These are phyloP conservation scores for Timandra comae DNA, from an alignment of 2,888 invertebrate genomes.

Conservation along the genomic window DNA sequence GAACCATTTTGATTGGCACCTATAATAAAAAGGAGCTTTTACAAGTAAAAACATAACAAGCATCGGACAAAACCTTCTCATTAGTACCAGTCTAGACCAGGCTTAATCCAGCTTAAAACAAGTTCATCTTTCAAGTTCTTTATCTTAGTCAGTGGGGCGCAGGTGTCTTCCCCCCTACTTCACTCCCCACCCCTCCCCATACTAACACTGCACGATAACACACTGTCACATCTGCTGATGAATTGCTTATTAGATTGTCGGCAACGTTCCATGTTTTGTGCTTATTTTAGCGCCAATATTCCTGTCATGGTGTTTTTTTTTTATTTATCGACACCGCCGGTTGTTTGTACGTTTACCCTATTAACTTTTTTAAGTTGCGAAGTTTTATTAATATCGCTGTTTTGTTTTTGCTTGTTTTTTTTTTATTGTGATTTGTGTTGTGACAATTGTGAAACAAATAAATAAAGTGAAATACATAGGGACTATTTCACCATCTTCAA, in stretches of 20 bases:
- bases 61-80: slow-evolving; percentile 38
- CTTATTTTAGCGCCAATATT: slow-evolving; percentile 50
- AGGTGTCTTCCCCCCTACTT: slow-evolving; percentile 42
- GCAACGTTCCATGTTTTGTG: slow-evolving; percentile 42
- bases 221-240: slow-evolving; percentile 67
- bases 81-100: slow-evolving; percentile 51
- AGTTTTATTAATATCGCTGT: no score
- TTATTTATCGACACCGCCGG: slow-evolving; percentile 30
- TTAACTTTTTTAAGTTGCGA: slow-evolving; percentile 35
- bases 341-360: slow-evolving; percentile 37
- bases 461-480: no score
- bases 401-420: no score
- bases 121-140: slow-evolving; percentile 51
- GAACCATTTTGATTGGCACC: no score
- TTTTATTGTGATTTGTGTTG: no score
- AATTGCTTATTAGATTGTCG: slow-evolving; percentile 69
- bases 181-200: slow-evolving; percentile 15
- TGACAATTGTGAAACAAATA: no score
- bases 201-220: slow-evolving; percentile 46
- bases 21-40: slow-evolving; percentile 10
- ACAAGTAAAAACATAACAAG: slow-evolving; percentile 37
- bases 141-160: slow-evolving; percentile 52
- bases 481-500: no score
- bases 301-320: slow-evolving; percentile 35
- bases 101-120: slow-evolving; percentile 50